Evolutionary conservation across 2,888 invertebrate species (phyloP).

Genomic region (Tillus elongatus): DNA sequence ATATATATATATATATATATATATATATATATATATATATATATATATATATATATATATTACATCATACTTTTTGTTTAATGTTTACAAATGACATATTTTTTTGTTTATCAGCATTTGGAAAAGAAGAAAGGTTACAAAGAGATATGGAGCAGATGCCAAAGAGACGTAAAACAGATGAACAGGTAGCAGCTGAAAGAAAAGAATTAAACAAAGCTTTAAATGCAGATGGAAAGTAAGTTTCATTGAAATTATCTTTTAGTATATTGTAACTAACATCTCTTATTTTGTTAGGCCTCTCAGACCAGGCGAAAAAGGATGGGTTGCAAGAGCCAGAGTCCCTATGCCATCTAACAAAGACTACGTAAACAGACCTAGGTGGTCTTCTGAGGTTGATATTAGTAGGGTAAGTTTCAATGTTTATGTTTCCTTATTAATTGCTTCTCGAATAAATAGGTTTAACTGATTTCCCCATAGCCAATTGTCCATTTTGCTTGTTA

Average conservation of each 20-base stretch:
- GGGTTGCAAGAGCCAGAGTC: conserved; percentile 90
- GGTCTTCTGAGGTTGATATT: conserved; percentile 81
- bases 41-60: too few species aligned
- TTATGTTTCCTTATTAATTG: conserved; percentile 12
- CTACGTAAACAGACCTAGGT: conserved; percentile 89
- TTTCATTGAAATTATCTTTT: conserved; percentile 12
- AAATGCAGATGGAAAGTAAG: conserved; percentile 51
- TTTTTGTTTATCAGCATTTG: conserved; percentile 54
- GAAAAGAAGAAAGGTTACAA: conserved; percentile 88
- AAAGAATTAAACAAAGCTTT: conserved; percentile 59
- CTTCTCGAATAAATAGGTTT: conserved; percentile 9
- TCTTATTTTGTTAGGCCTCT: conserved; percentile 47
- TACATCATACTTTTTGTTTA: too few species aligned
- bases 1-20: too few species aligned
- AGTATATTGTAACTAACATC: not conserved
- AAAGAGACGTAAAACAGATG: conserved; percentile 43
- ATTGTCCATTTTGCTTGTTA: too few species aligned
- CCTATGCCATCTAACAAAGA: conserved; percentile 93
- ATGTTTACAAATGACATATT: too few species aligned
- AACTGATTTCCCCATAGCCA: too few species aligned
- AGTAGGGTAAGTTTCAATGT: conserved; percentile 52
- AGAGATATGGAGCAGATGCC: conserved; percentile 84
- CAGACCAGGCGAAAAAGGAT: conserved; percentile 91
- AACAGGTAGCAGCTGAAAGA: conserved; percentile 41
- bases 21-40: too few species aligned